Evolutionary conservation across 2,113 vertebrate species (phyloP), one percentile per base, ranked within the genome.

Genomic region (Phalacrocorax carbo): DNA sequence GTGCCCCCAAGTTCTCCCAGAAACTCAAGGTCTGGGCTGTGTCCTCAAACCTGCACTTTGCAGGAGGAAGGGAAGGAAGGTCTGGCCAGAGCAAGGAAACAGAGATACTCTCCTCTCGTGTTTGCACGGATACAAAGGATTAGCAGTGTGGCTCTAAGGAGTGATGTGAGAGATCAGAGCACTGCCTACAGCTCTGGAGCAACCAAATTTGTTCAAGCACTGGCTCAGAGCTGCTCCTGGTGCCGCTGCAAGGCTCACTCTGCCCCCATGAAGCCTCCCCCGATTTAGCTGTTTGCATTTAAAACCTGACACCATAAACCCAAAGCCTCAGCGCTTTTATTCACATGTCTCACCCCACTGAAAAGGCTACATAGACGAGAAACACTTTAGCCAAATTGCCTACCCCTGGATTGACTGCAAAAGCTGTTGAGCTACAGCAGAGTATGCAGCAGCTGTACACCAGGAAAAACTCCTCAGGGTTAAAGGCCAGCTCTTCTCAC

Each of bases 311-410:
- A n/a, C 2, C 0, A 0, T 38, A 79, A 89, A 87, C 3, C 16
- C 2, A 36, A 46, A 79, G 40, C 13, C 57, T 80, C 32, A 2
- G 27, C 2, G 2, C 27, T 61, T 40, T 60, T 16, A n/a, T 48
- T 58, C 23, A 11, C 6, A 0, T 1, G 3, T n/a, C 48, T 76
- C n/a, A 46, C 15, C 16, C 25, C 7, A 4, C 10, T 15, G n/a
- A 23, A 30, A 60, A 46, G 58, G 7, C n/a, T 14, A 3, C 0
- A 0, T 3, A 66, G 36, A 10, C 2, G 2, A 65, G 58, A 36
- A 58, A 38, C 51, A 2, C 38, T 42, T 62, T 1, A 49, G 30
- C 38, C 82, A 15, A 20, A 4, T 12, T 95, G 48, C 44, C 44
- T 12, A 30, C 15, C 61, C 52, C n/a, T n/a, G 51, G 68, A 20